A percentile compares a stretch with the other conserved stretches of the same genome.
Conservation (phyloP, 2,797 vertebrate species). For the Peromyscus nudipes region DNA sequence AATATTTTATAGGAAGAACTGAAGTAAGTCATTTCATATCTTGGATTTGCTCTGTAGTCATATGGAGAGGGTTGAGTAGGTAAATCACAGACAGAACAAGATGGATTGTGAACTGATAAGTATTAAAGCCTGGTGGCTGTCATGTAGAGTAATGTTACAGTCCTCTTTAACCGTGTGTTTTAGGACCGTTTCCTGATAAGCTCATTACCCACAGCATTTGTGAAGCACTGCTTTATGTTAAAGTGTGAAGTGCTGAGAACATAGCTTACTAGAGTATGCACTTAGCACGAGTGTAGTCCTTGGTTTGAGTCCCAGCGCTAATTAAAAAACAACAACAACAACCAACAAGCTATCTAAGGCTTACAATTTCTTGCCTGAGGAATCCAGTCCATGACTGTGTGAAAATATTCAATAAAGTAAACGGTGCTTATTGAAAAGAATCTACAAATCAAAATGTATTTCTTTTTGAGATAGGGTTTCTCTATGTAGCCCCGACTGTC, state of each 20-base stretch:
- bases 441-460: not conserved
- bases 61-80: no score
- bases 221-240: not conserved
- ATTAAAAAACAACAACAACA: no score
- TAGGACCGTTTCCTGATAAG: not conserved
- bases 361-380: not conserved
- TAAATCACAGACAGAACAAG: not conserved
- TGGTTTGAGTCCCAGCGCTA: not conserved
- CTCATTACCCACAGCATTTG: not conserved
- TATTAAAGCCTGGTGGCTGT: not conserved
- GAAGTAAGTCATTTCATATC: not conserved
- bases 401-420: not conserved
- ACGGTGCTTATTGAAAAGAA: not conserved
- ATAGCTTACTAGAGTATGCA: not conserved
- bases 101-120: not conserved
- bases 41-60: conserved; percentile 11
- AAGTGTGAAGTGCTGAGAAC: not conserved
- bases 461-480: not conserved
- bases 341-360: conserved; percentile 13
- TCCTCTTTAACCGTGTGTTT: not conserved
- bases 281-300: not conserved
- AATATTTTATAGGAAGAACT: not conserved
- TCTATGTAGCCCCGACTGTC: not conserved
- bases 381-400: not conserved
- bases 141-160: not conserved